Base-by-base conservation (phyloP, 2,888 invertebrate genomes). In the Lasioglossum malachurum region DNA sequence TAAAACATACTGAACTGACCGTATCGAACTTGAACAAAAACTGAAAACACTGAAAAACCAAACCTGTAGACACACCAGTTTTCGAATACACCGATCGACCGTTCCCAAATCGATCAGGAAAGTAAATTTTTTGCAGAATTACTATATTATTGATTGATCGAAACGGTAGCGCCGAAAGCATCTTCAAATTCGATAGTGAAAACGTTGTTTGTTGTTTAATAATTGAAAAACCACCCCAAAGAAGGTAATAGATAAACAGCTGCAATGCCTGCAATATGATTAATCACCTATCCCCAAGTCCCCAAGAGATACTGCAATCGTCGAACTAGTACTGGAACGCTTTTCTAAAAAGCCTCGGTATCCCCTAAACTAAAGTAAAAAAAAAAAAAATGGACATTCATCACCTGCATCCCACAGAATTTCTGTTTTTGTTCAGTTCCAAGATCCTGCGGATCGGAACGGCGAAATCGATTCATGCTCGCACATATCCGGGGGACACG, bases 401-500 rank as follows among this genome's bases (percentile, higher is more conserved):
- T 89, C 84, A 80, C 78, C 86, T 84, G 86, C 75, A 57, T 67
- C 67, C 79, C 69, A 83, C 82, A 82, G 77, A 76, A 76, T 57
- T 23, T 67, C 23, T 35, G 38, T n/a, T 87, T 84, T 86, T 81
- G 76, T 86, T 27, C 75, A n/a, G 75, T 19, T 64, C 41, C 35
- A 78, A 74, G 78, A 83, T 78, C 86, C 74, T 64, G 86, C 80
- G 87, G 71, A 87, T 91, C 90, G 90, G 82, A 82, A 83, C 75
- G 83, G 75, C 80, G 86, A 86, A 90, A 90, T 91, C 91, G 89
- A 90, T 88, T 89, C 84, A 88, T 85, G 88, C 23, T 87, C 85
- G 88, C 23, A 89, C 89, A 90, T 91, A 83, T 86, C 87, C 91
- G 90, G 90, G 84, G 83, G 31, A 69, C 69, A 69, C 69, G 75